A percentile compares a stretch with the other conserved stretches of the same genome.
Conservation (phyloP, 2,113 vertebrate species). For the Alexandromys fortis region DNA sequence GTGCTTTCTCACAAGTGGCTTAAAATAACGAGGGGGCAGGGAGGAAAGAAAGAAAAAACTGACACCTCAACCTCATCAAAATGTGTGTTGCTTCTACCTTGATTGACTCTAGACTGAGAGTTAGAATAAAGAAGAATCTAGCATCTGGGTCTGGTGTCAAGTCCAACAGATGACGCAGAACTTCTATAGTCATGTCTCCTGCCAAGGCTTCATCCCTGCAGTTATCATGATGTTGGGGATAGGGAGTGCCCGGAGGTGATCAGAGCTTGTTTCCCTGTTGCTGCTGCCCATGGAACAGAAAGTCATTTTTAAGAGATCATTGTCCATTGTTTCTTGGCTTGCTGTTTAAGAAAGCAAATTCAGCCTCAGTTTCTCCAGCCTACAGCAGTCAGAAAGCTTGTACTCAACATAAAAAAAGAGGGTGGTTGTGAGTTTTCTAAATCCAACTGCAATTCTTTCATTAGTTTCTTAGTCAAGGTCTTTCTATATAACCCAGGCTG, state of each 20-base stretch:
- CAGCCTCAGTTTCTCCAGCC: background rate
- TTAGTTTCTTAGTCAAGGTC: background rate
- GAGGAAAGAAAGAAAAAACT: background rate
- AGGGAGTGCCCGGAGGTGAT: background rate
- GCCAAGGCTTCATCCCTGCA: background rate
- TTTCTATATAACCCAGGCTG: background rate
- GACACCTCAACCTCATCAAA: no score
- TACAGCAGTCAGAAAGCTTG: background rate
- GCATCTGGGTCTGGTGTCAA: background rate
- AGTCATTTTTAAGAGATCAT: background rate
- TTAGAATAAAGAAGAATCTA: background rate
- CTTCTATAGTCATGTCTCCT: rapidly evolving
- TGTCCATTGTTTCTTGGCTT: background rate
- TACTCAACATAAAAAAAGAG: background rate
- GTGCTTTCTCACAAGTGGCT: background rate
- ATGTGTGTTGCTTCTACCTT: no score
- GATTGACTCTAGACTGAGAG: background rate
- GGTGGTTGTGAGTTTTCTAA: background rate
- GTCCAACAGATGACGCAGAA: no score
- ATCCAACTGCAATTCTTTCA: background rate
- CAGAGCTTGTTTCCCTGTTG: background rate
- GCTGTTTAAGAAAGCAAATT: background rate
- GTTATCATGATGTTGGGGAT: no score
- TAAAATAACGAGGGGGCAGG: background rate
- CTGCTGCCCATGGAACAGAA: background rate